Evolutionary conservation across 2,888 invertebrate species (phyloP).

Genomic region (Ceratothoa steindachneri): DNA sequence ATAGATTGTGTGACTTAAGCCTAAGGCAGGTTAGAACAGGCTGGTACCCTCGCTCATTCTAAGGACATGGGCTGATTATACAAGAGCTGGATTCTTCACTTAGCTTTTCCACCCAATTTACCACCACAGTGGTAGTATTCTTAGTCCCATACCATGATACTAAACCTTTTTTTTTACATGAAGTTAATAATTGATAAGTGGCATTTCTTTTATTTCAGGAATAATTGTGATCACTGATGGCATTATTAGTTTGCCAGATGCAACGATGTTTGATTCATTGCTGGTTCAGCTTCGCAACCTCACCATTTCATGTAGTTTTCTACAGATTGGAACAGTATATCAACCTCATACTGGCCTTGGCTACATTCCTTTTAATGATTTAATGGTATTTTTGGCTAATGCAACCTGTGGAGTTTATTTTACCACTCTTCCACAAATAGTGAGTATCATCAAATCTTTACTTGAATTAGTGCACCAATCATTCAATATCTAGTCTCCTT

Average conservation of each 20-base stretch:
- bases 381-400: constrained; percentile 69
- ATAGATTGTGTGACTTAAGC: too few relatives aligned
- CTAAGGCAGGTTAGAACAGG: too few relatives aligned
- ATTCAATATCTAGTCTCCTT: too few relatives aligned
- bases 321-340: constrained; percentile 65
- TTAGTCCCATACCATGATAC: too few relatives aligned
- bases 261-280: constrained; percentile 67
- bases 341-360: constrained; percentile 64
- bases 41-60: too few relatives aligned
- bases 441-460: constrained; percentile 45
- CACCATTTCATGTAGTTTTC: constrained; percentile 69
- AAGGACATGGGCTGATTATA: too few relatives aligned
- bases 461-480: not conserved
- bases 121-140: too few relatives aligned
- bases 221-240: constrained; percentile 72
- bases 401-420: constrained; percentile 71
- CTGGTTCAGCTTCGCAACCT: constrained; percentile 68
- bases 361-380: constrained; percentile 67
- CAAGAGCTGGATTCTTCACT: too few relatives aligned
- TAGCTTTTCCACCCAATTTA: too few relatives aligned
- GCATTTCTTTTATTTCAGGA: constrained; percentile 60
- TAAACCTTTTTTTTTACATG: too few relatives aligned
- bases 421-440: constrained; percentile 58
- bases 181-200: too few relatives aligned
- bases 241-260: constrained; percentile 66